phyloP scores from a whole-genome alignment of 2,888 invertebrate species.

The Amiota communis region DNA sequence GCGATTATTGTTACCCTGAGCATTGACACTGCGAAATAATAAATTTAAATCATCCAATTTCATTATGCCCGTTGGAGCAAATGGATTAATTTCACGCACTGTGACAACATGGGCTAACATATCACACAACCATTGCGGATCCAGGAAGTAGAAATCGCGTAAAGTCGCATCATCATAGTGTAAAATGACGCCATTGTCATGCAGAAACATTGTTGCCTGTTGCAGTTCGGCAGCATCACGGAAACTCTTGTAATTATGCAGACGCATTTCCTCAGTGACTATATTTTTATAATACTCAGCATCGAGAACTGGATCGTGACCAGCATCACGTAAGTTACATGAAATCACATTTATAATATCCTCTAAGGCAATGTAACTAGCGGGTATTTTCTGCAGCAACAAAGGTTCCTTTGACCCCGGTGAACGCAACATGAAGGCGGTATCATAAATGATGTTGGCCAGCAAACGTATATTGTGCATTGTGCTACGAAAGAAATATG shows the following conservation, averaged over 20 bases:
- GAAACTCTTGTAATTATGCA: slow-evolving; percentile 72
- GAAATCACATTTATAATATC: slow-evolving; percentile 91
- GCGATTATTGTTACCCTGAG: slow-evolving; percentile 80
- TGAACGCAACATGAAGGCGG: slow-evolving; percentile 91
- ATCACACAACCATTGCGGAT: slow-evolving; percentile 99
- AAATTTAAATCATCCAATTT: slow-evolving; percentile 92
- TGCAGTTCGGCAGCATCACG: slow-evolving; percentile 92
- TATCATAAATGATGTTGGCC: slow-evolving; percentile 93
- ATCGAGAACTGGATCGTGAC: slow-evolving; percentile 86
- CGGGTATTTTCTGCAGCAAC: slow-evolving; percentile 94
- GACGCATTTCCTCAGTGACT: slow-evolving; percentile 72
- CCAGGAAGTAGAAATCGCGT: slow-evolving; percentile 95
- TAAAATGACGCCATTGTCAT: slow-evolving; percentile 96
- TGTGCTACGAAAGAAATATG: slow-evolving; percentile 75
- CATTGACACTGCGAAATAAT: slow-evolving; percentile 91
- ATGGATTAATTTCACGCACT: slow-evolving; percentile 96
- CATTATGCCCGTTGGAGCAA: slow-evolving; percentile 94
- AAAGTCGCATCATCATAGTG: slow-evolving; percentile 96
- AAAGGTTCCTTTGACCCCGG: slow-evolving; percentile 93
- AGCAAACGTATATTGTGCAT: slow-evolving; percentile 91
- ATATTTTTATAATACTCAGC: slow-evolving; percentile 82
- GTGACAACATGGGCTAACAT: slow-evolving; percentile 97
- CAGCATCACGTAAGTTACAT: slow-evolving; percentile 80
- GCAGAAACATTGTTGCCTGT: slow-evolving; percentile 96
- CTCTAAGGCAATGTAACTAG: slow-evolving; percentile 94